Evolutionary conservation across 2,888 invertebrate genomes (phyloP), one percentile per base, ranked within the genome.

Genomic region (Diadromus collaris): DNA sequence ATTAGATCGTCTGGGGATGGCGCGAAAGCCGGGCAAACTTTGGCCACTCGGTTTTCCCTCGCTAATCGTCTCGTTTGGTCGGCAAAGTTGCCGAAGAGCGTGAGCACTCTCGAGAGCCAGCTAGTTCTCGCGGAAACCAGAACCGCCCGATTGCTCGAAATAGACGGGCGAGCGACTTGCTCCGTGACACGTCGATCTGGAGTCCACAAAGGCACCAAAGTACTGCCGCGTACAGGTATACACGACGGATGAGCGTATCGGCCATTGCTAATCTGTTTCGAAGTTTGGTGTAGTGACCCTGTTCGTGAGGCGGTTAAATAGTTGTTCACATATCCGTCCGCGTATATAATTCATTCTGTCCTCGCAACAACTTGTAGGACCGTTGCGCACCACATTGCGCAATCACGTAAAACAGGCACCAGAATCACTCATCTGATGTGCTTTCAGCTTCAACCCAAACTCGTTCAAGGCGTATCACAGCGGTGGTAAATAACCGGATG

Each of bases 61-160:
- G 61, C 70, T 79, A 79, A 79, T 76, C 76, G 79, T 79, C 73
- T 76, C 76, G 76, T 76, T 73, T 76, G 64, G 79, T 41, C 70
- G 69, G 61, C 29, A 29, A 79, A 79, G 73, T 79, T 79, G 24
- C 32, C 34, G 44, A 41, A 69, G 65, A 76, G 70, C 65, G 61
- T 54, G 67, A 46, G 73, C 64, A 70, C 73, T 73, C 65, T 74
- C 67, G 76, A 48, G 34, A 70, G 69, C 60, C 51, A 74, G 46
- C 60, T 41, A 74, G 54, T 69, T 60, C 51, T 10, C 44, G 72
- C 21, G 46, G 73, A 65, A 69, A 73, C 38, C 74, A n/a, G 56
- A 54, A 65, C 63, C 38, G 32, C 67, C 58, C 75, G 64, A 73
- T 68, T 76, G 64, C 72, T 60, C 58, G 72, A 76, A 79, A 76